phyloP scores from a whole-genome alignment of 2,797 vertebrate species.

The Xenentodon cancila region DNA sequence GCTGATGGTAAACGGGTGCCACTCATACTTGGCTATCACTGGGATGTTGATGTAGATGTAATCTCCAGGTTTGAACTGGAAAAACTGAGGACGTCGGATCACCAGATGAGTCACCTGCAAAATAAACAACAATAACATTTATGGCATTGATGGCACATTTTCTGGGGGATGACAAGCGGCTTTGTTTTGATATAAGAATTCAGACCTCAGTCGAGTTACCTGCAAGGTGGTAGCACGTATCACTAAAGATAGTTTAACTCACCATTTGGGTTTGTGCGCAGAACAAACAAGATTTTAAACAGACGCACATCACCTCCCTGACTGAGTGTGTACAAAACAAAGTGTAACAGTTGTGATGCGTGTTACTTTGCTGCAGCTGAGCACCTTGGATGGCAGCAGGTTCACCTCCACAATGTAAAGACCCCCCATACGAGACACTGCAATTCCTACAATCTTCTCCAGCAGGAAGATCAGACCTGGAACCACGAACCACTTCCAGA shows the following conservation, averaged over 20 bases:
- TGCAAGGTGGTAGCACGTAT: too few species aligned
- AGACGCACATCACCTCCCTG: too few species aligned
- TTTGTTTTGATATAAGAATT: too few species aligned
- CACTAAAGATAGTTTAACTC: too few species aligned
- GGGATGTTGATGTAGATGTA: slow-evolving; percentile 92
- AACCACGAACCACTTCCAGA: slow-evolving; percentile 93
- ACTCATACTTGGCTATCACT: slow-evolving; percentile 87
- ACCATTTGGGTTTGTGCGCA: too few species aligned
- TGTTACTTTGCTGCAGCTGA: background rate
- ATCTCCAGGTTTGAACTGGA: slow-evolving; percentile 91
- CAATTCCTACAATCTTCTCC: slow-evolving; percentile 86
- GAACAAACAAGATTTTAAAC: too few species aligned
- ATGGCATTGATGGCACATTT: too few species aligned
- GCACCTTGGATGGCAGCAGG: slow-evolving; percentile 90
- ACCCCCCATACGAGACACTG: slow-evolving; percentile 77
- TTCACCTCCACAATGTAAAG: slow-evolving; percentile 87
- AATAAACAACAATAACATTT: background rate
- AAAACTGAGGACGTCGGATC: slow-evolving; percentile 85
- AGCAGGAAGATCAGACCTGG: slow-evolving; percentile 86
- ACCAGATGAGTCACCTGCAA: slow-evolving; percentile 91
- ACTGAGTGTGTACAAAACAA: too few species aligned
- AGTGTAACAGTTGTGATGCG: too few species aligned
- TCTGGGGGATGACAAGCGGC: too few species aligned
- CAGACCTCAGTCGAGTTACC: too few species aligned
- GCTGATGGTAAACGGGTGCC: slow-evolving; percentile 96